Conservation (phyloP, 1,140 invertebrate species). For the Phenacoccus solenopsis region DNA sequence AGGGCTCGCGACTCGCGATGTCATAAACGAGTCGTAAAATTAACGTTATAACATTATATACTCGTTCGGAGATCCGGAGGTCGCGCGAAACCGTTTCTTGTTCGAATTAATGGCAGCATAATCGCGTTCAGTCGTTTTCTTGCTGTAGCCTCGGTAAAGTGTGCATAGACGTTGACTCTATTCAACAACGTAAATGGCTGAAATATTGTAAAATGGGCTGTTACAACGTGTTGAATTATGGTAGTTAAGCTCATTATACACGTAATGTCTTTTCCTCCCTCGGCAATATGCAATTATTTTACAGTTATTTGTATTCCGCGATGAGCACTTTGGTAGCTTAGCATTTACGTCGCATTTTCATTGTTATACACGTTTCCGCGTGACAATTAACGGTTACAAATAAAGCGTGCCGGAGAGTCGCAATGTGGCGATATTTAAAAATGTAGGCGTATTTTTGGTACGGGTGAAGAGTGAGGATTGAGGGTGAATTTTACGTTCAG, state of each 20-base stretch:
- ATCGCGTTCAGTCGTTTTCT: neutral
- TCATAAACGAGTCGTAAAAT: neutral
- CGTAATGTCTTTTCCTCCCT: slow-evolving; percentile 1
- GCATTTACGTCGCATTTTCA: neutral
- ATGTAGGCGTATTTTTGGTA: no score
- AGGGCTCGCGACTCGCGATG: no score
- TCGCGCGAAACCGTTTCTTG: neutral
- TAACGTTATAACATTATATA: neutral
- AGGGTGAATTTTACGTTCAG: no score
- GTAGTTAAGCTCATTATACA: slow-evolving; percentile 2
- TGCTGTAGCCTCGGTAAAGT: neutral
- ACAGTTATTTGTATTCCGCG: slow-evolving; percentile 1
- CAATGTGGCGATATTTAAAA: no score
- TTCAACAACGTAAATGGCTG: neutral
- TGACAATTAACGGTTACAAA: neutral
- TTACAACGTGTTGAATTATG: slow-evolving; percentile 2
- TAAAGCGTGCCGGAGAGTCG: no score
- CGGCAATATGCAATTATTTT: slow-evolving; percentile 1
- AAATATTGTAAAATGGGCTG: slow-evolving; percentile 2
- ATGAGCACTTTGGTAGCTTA: neutral
- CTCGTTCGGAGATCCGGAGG: neutral
- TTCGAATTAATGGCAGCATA: neutral
- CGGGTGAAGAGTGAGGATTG: no score
- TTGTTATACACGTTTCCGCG: neutral
- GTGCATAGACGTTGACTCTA: neutral